phyloP scores from a whole-genome alignment of 2,797 vertebrate species.

The Nyctibius grandis region DNA sequence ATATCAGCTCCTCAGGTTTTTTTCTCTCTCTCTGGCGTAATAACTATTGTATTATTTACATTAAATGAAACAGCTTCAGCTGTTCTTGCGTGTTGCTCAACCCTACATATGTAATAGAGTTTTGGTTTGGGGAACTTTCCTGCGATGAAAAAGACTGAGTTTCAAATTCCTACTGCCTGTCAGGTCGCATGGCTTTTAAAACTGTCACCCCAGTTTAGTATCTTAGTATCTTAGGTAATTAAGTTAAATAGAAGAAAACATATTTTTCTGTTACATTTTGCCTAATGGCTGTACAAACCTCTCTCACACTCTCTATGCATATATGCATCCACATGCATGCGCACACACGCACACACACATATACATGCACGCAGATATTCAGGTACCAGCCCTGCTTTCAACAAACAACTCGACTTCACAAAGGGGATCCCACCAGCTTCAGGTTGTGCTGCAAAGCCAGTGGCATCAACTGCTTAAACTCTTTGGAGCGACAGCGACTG shows the following conservation, averaged over 20 bases:
- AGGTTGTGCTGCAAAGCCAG: background rate
- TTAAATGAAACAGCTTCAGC: background rate
- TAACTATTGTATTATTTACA: background rate
- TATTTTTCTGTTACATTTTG: background rate
- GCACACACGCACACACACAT: too few species aligned
- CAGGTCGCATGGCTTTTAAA: background rate
- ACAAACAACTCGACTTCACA: background rate
- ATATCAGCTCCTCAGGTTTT: background rate
- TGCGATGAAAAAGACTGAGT: background rate
- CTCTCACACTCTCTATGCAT: background rate
- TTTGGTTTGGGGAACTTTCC: background rate
- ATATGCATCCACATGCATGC: background rate
- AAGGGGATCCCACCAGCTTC: background rate
- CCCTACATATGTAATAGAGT: accelerated
- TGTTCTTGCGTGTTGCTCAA: background rate
- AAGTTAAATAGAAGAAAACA: background rate
- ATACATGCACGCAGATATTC: accelerated
- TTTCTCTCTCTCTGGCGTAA: background rate
- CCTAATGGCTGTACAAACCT: background rate
- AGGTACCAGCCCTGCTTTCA: background rate
- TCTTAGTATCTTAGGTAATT: background rate
- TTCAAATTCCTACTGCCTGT: background rate
- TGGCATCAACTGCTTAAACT: accelerated
- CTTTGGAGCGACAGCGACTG: accelerated
- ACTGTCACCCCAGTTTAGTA: background rate